A percentile compares a stretch with the other conserved stretches of the same genome.
phyloP scores from a whole-genome alignment of 2,888 invertebrate species.

The Aromia moschata region DNA sequence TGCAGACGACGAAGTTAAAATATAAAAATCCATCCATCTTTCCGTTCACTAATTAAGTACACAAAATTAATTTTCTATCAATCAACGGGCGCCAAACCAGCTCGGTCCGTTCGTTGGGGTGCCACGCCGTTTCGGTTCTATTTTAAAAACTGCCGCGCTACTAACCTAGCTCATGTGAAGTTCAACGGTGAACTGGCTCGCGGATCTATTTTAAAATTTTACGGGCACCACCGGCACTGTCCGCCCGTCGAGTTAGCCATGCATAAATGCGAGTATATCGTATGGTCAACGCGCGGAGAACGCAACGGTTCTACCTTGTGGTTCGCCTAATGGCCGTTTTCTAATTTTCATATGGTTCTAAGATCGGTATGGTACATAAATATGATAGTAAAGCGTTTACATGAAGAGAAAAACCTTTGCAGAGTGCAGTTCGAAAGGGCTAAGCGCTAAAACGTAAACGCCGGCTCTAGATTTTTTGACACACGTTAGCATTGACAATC shows the following conservation, averaged over 20 bases:
- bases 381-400: background rate
- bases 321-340: conserved; percentile 22
- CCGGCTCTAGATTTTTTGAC: too few relatives aligned
- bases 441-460: too few relatives aligned
- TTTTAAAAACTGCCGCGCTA: conserved; percentile 41
- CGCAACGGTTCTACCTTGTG: conserved; percentile 34
- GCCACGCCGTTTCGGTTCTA: conserved; percentile 33
- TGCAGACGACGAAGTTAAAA: conserved; percentile 20
- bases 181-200: conserved; percentile 45
- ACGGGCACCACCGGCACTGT: conserved; percentile 44
- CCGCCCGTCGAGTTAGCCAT: conserved; percentile 44
- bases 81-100: conserved; percentile 3
- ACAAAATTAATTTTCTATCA: conserved; percentile 14
- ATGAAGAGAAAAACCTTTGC: background rate
- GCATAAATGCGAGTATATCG: conserved; percentile 41
- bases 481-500: too few relatives aligned
- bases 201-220: conserved; percentile 48
- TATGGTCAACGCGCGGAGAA: conserved; percentile 40
- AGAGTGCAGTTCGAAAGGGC: too few relatives aligned
- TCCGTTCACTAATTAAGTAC: conserved; percentile 27
- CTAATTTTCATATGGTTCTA: background rate
- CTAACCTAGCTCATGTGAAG: conserved; percentile 42
- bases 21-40: conserved; percentile 31
- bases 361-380: background rate
- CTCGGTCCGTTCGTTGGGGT: conserved; percentile 18